Base-by-base conservation (phyloP, 1,140 invertebrate genomes). In the Magallana gigas region DNA sequence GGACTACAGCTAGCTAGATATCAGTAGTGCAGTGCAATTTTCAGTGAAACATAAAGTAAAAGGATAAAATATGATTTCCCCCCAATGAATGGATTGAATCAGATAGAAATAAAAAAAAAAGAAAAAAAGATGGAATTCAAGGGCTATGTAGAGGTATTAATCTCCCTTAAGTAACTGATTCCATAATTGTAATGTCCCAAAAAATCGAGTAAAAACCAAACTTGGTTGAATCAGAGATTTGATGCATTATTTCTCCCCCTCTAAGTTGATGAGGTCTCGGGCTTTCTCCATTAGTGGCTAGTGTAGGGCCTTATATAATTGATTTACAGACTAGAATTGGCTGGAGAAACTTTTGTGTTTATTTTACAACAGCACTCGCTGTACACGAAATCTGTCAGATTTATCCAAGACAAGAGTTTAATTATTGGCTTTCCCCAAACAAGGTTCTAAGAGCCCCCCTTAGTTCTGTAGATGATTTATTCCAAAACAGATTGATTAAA, bases 371-470 rank as follows among this genome's bases (percentile, higher is more conserved):
- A 29, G 36, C 68, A 76, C 68, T 23, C 18, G 29, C 23, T 36
- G 68, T 76, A 76, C 68, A 76, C 29, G 36, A 76, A 76, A 23
- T 76, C 68, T 76, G 36, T 23, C 36, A 18, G 36, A 12, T 12
- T 76, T 76, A 11, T 29, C 18, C 23, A 36, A 29, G 23, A 76
- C 68, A 29, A 76, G 68, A 18, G 11, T 76, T 76, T 76, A 23
- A 76, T 76, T 76, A 76, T 76, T 29, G 23, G 68, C 68, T 76
- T 76, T 76, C 12, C 68, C 36, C 18, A 18, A 36, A 76, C 23
- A 36, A 76, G 23, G 36, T 76, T 76, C 68, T 76, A 29, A 76
- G 18, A 76, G 68, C 4, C 68, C 68, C 68, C 14, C 68, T 62
- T 29, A 2, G 11, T 71, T 76, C 68, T 76, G 29, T 0, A 29